A percentile compares a stretch with the other conserved stretches of the same genome.
Conservation (phyloP, 1,140 invertebrate genomes). For the Teleogryllus occipitalis region DNA sequence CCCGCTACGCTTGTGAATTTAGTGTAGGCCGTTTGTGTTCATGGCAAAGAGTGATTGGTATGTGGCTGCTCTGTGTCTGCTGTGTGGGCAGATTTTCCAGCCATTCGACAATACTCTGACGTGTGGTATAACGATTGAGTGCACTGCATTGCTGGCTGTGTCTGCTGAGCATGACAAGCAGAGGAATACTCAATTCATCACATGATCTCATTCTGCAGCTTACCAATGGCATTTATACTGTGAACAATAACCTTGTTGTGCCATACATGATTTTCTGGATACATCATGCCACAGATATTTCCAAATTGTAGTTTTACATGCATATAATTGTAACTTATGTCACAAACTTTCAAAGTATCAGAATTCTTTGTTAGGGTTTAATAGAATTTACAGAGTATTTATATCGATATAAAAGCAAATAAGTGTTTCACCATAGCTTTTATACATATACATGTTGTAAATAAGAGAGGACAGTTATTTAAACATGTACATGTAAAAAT, state of each 20-base stretch:
- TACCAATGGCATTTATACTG: neutral
- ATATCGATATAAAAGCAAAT: neutral
- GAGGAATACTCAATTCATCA: neutral
- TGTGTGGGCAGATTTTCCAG: neutral
- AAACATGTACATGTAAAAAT: conserved; percentile 6
- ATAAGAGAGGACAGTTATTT: conserved; percentile 1
- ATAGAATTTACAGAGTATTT: conserved; percentile 6
- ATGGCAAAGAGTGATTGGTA: neutral
- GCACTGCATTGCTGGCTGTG: neutral
- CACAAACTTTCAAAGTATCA: conserved; percentile 5
- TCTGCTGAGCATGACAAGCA: neutral
- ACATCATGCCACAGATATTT: neutral
- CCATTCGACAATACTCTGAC: neutral
- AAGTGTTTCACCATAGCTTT: conserved; percentile 4
- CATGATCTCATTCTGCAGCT: conserved; percentile 1
- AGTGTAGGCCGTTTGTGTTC: conserved; percentile 3
- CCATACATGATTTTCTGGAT: neutral
- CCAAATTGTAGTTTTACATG: conserved; percentile 1
- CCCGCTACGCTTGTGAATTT: neutral
- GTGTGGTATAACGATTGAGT: neutral
- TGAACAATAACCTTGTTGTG: neutral
- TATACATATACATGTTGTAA: conserved; percentile 6
- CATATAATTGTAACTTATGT: conserved; percentile 6
- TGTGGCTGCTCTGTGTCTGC: neutral
- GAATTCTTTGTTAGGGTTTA: conserved; percentile 2